Evolutionary conservation across 2,113 vertebrate genomes (phyloP), one percentile per base, ranked within the genome.

Genomic region (Pteropus alecto): DNA sequence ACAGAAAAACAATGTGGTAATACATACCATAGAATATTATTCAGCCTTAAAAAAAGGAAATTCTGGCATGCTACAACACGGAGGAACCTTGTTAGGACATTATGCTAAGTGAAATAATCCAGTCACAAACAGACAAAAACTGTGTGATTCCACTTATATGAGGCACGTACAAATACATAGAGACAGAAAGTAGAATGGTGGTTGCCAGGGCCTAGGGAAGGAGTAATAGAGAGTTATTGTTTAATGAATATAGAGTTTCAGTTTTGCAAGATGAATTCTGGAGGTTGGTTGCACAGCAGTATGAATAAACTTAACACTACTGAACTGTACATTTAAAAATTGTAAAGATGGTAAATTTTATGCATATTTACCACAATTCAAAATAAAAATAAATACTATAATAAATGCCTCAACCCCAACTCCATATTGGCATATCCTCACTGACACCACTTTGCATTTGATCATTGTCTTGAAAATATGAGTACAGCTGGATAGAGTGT

Each of bases 381-480:
- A 89, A 94, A 68, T 33, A 30, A 67, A 85, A 71, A 70, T 3
- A 87, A n/a, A 56, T 82, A 56, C 30, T 43, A 28, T 51, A 51
- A 51, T 48, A 48, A 48, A 16, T 93, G 18, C 30, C 35, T 93
- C 16, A 16, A 7, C 35, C 19, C 30, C 46, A 90, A 65, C 1
- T 14, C 35, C 5, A 24, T 51, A 68, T 56, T 88, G 70, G 10
- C 19, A 90, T 54, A 38, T 90, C 56, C 35, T 38, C 48, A 90
- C 19, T 73, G 46, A 81, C 19, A 88, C 26, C 43, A 46, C 18
- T 89, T 93, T 46, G 54, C 63, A 35, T 73, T 92, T 51, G 56
- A 71, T 86, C 46, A 90, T 90, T 86, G 43, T 84, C 54, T 61
- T 89, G 41, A 84, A 93, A 93, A 63, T 87, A 38, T 56, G 33